These are phyloP conservation scores for Myiagra hebetior DNA, from an alignment of 2,113 vertebrate genomes.

Conservation along the genomic window DNA sequence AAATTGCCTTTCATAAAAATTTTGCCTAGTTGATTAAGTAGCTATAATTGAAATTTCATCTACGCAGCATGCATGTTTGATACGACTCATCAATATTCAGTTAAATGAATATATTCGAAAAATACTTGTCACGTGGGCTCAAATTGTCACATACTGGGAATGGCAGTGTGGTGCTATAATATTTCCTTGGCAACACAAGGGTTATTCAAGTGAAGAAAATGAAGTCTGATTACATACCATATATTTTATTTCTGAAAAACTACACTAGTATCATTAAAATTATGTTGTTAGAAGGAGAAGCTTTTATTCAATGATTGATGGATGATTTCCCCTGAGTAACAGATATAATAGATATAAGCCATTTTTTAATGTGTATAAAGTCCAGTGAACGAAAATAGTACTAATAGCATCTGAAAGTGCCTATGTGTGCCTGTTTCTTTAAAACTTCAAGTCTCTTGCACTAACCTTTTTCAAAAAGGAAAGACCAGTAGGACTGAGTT, in stretches of 20 bases:
- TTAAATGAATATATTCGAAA: not conserved
- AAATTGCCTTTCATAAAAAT: not conserved
- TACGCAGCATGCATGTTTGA: not conserved
- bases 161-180: not conserved
- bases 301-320: not conserved
- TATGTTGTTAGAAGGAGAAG: not conserved
- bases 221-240: not conserved
- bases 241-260: slow-evolving; percentile 27
- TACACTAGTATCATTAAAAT: not conserved
- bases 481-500: not conserved
- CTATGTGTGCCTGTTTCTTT: not conserved
- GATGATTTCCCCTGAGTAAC: not conserved
- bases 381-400: not conserved
- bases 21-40: not conserved
- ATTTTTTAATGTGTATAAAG: not conserved
- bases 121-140: not conserved
- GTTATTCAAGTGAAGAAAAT: slow-evolving; percentile 5
- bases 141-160: not conserved
- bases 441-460: not conserved
- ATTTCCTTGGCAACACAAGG: not conserved
- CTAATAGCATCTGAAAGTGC: not conserved
- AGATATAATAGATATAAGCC: not conserved
- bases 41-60: not conserved
- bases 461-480: not conserved
- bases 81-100: not conserved